These are phyloP conservation scores for Dryoscopus gambensis DNA, from an alignment of 2,113 vertebrate species.

Conservation along the genomic window DNA sequence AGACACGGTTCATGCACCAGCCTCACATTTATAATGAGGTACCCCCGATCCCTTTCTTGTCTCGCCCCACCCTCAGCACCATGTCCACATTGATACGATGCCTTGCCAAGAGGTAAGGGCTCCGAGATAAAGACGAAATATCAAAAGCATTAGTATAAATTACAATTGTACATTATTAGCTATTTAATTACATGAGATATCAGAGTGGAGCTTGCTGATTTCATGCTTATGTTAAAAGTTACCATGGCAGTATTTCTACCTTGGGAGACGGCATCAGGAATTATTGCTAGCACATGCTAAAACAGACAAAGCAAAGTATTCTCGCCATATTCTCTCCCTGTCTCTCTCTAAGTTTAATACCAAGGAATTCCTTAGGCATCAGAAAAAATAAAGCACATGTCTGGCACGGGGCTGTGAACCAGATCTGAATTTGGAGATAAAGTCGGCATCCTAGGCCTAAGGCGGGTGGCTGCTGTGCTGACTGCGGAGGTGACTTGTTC, in stretches of 20 bases:
- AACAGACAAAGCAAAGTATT: conserved; percentile 60
- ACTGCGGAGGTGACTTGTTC: conserved; percentile 19
- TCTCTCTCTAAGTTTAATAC: conserved; percentile 40
- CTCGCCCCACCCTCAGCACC: conserved; percentile 40
- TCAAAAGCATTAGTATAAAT: conserved; percentile 64
- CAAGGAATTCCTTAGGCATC: conserved; percentile 54
- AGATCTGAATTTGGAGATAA: conserved; percentile 61
- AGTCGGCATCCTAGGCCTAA: conserved; percentile 10
- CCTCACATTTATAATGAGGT: conserved; percentile 60
- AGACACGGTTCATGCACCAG: conserved; percentile 66
- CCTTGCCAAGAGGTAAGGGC: conserved; percentile 48
- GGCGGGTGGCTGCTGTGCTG: neutral
- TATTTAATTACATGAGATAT: conserved; percentile 56
- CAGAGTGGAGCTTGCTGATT: conserved; percentile 28
- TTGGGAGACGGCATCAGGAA: neutral
- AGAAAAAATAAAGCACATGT: neutral
- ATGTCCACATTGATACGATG: conserved; percentile 13
- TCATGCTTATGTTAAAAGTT: conserved; percentile 49
- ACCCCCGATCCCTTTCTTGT: conserved; percentile 28
- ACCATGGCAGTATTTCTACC: conserved; percentile 39
- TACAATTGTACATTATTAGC: conserved; percentile 56
- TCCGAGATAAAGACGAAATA: conserved; percentile 41
- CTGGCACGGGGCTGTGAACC: conserved; percentile 32
- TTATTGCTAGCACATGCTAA: conserved; percentile 63
- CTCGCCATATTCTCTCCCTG: conserved; percentile 22